A percentile compares a stretch with the other conserved stretches of the same genome.
These are phyloP conservation scores for Hemibagrus guttatus DNA, from an alignment of 2,797 vertebrate species.

Conservation along the genomic window DNA sequence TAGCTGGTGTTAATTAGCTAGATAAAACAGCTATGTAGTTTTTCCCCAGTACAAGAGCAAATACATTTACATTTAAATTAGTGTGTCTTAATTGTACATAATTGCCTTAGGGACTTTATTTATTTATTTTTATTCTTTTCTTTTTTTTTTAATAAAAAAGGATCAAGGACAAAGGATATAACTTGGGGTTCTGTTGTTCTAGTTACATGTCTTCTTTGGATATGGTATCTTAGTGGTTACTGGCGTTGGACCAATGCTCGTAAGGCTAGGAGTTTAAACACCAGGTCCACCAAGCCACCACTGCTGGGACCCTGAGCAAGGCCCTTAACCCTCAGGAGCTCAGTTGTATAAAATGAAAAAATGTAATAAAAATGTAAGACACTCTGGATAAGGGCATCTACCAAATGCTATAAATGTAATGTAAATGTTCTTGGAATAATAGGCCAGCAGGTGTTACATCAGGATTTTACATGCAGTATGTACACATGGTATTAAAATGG, in stretches of 20 bases:
- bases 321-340: no score
- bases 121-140: background rate
- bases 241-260: no score
- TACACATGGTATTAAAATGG: background rate
- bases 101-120: background rate
- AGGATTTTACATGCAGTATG: background rate
- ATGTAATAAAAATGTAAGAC: no score
- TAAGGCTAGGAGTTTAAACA: no score
- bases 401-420: no score
- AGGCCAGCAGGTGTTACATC: background rate
- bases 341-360: no score
- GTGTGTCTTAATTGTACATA: background rate
- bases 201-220: background rate
- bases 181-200: background rate
- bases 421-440: background rate
- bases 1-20: background rate
- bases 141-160: background rate
- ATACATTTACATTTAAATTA: background rate
- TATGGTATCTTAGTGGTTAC: no score
- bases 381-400: no score
- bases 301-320: no score
- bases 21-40: background rate
- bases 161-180: background rate
- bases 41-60: background rate
- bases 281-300: no score